Conservation (phyloP, 2,888 invertebrate species). For the Tuta absoluta region DNA sequence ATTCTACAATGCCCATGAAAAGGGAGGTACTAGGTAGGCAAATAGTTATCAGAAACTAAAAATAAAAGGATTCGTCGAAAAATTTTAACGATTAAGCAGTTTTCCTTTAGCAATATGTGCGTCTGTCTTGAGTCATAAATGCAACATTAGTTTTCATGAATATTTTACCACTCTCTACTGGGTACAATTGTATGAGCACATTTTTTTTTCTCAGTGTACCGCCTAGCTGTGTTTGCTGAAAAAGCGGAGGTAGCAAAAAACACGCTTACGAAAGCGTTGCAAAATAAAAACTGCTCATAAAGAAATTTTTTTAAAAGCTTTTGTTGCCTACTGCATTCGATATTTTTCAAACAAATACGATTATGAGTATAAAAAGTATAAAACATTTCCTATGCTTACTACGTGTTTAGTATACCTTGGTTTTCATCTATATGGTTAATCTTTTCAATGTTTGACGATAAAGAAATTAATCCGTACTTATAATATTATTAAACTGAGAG, state of each 20-base stretch:
- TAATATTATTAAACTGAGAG: too few species aligned
- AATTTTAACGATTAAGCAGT: too few species aligned
- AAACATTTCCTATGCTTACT: too few species aligned
- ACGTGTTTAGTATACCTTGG: too few species aligned
- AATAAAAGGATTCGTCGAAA: too few species aligned
- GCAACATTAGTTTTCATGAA: background rate
- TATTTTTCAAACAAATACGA: background rate
- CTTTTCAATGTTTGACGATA: too few species aligned
- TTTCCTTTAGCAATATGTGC: too few species aligned
- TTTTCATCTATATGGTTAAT: too few species aligned
- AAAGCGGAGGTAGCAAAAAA: constrained; percentile 13
- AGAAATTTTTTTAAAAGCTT: constrained; percentile 13
- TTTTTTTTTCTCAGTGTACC: background rate
- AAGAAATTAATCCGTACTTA: too few species aligned
- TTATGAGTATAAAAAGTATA: background rate
- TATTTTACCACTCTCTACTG: background rate
- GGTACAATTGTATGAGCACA: constrained; percentile 3
- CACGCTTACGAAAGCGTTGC: constrained; percentile 11
- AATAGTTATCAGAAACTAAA: too few species aligned
- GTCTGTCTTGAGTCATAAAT: background rate
- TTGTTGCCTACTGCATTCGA: constrained; percentile 5
- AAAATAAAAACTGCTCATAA: background rate
- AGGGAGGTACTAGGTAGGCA: too few species aligned
- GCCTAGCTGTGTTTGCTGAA: constrained; percentile 5
- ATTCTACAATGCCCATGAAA: too few species aligned